These are phyloP conservation scores for Platysteira castanea DNA, from an alignment of 2,113 vertebrate species.

Conservation along the genomic window DNA sequence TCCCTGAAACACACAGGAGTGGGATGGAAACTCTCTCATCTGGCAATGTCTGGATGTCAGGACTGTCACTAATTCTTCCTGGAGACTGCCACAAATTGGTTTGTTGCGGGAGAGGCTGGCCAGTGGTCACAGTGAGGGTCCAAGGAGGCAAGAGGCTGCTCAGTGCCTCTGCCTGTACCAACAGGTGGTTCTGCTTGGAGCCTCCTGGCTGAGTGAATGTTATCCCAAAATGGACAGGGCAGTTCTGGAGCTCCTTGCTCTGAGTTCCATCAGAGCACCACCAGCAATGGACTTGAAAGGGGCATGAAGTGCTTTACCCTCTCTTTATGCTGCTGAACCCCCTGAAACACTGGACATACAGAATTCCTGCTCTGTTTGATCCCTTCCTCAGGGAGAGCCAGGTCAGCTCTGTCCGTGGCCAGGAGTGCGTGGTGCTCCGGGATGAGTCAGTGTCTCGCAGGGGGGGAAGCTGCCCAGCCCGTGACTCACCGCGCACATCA, in stretches of 20 bases:
- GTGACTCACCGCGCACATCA: accelerated
- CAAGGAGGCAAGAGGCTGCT: neutral
- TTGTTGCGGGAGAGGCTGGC: neutral
- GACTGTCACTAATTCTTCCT: neutral
- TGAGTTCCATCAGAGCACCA: accelerated
- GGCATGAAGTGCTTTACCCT: neutral
- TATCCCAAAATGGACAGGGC: accelerated
- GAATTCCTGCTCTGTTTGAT: neutral
- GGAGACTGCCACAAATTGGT: neutral
- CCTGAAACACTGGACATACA: neutral
- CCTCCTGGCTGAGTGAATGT: neutral
- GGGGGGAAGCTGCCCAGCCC: neutral
- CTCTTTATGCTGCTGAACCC: too few relatives aligned
- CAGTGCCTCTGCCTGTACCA: neutral
- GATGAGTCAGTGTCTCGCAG: neutral
- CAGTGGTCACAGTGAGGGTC: accelerated
- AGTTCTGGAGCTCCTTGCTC: neutral
- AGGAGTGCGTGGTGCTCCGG: neutral
- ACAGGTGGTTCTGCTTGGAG: accelerated
- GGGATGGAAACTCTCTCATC: neutral
- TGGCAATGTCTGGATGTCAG: accelerated
- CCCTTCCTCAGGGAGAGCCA: neutral
- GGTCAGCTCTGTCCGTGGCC: neutral
- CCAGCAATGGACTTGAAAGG: accelerated
- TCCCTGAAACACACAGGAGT: accelerated